Evolutionary conservation across 2,797 vertebrate genomes (phyloP), one percentile per base, ranked within the genome.

Genomic region (Alfaro cultratus): DNA sequence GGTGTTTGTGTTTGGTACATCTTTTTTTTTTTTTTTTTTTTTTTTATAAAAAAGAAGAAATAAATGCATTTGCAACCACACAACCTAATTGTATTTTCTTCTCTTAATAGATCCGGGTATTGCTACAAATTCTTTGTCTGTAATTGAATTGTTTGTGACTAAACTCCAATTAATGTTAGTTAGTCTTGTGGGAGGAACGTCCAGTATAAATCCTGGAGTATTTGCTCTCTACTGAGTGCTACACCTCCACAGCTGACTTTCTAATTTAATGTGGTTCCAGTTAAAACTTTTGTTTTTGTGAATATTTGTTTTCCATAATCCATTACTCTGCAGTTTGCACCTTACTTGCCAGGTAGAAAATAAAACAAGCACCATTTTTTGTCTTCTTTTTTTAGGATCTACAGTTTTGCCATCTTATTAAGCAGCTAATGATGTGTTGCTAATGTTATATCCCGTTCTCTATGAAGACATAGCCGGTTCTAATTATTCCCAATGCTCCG

Each of bases 401-500:
- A 10, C 31, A 36, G 3, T 34, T 31, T 34, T 12, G 29, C 46
- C 16, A 6, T 74, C 31, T 53, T 51, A 74, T 53, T 53, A 53
- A 36, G 47, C 47, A 51, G 49, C 47, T 39, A 74, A 74, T 74
- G 34, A 15, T 53, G 21, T 39, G 47, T 53, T 74, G 21, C 47
- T 74, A 74, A 74, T 74, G 73, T 36, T 15, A 39, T 5, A 23
- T 8, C 11, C 34, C 13, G 26, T 74, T 74, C 31, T 74, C 11
- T 7, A 26, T 39, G 31, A 74, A 51, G 31, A 6, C 67, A 70
- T n/a, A 70, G 12, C 23, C 39, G 13, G 6, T 70, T 70, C 39
- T 70, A 70, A 70, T 70, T 70, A 15, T 70, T 43, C 67, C 67
- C 67, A 70, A n/a, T 43, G 23, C 67, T 41, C 67, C 4, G 39